Evolutionary conservation across 2,888 invertebrate genomes (phyloP), one percentile per base, ranked within the genome.

Genomic region (Koerneria pararmatus): DNA sequence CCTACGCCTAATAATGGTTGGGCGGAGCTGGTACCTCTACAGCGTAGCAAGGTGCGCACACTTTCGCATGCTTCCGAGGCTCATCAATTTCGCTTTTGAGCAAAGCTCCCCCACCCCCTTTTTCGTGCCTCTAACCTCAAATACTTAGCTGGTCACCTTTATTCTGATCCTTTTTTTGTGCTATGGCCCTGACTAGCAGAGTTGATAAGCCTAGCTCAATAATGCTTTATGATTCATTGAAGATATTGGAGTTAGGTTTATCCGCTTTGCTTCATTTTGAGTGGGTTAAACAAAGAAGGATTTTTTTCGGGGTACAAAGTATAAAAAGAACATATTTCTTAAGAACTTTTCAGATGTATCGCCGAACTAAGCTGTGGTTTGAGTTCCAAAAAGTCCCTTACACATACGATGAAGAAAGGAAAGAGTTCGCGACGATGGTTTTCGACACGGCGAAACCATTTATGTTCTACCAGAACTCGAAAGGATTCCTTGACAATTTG

Each of bases 1-100:
- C 98, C 98, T 27, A 95, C 93, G 24, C 89, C 91, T 2, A 97
- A 98, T 83, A 98, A 98, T 89, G 98, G 98, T 51, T 93, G 91
- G 78, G 90, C 95, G 29, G 95, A 98, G 86, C 88, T 99, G 77
- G 92, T 97, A 22, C 88, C 86, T 74, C 86, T 99, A 48, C 88
- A 89, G 58, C 81, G 81, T 72, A 77, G 80, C 31, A 80, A 80
- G 78, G 85, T 86, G 27, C 24, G 29, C n/a, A n/a, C n/a, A n/a
- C 35, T 24, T 66, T 32, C 8, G 24, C n/a, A n/a, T n/a, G n/a
- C n/a, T n/a, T n/a, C n/a, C 46, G n/a, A 46, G 46, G 46, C 11
- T n/a, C n/a, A n/a, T 46, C 11, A 46, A n/a, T 54, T n/a, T n/a
- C n/a, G n/a, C n/a, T n/a, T n/a, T n/a, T n/a, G n/a, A n/a, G n/a